Evolutionary conservation across 2,797 vertebrate species (phyloP).

Genomic region (Notamacropus eugenii): DNA sequence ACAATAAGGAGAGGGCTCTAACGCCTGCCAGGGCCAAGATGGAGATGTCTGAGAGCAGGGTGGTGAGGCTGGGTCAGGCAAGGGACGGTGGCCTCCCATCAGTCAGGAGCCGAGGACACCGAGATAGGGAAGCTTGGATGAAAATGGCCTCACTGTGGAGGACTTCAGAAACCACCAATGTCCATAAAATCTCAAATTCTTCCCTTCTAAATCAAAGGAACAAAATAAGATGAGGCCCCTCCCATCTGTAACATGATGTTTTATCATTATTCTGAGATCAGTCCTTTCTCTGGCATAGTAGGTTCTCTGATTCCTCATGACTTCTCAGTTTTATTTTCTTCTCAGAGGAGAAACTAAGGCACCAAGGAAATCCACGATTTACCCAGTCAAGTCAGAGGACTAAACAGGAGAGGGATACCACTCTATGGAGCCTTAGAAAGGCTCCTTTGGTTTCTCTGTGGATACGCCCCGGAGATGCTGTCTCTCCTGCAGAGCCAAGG

Average conservation of each 20-base stretch:
- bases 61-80: too few species aligned
- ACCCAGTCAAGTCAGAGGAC: not conserved
- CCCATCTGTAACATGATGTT: not conserved
- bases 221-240: not conserved
- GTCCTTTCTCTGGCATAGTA: too few species aligned
- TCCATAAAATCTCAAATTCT: not conserved
- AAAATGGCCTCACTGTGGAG: not conserved
- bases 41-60: not conserved
- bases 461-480: slow-evolving; percentile 70
- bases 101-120: too few species aligned
- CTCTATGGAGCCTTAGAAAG: slow-evolving; percentile 14
- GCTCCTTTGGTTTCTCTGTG: not conserved
- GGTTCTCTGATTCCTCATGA: too few species aligned
- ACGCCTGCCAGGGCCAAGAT: not conserved
- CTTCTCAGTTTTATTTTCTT: not conserved
- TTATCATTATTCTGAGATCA: not conserved
- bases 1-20: too few species aligned
- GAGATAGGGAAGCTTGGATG: not conserved
- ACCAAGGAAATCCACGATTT: not conserved
- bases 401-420: slow-evolving; percentile 8
- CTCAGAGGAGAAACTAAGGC: slow-evolving; percentile 34
- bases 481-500: slow-evolving; percentile 39
- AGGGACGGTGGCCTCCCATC: too few species aligned
- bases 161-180: not conserved
- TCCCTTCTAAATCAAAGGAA: not conserved